Evolutionary conservation across 2,113 vertebrate genomes (phyloP), one percentile per base, ranked within the genome.

Genomic region (Hipposideros armiger): DNA sequence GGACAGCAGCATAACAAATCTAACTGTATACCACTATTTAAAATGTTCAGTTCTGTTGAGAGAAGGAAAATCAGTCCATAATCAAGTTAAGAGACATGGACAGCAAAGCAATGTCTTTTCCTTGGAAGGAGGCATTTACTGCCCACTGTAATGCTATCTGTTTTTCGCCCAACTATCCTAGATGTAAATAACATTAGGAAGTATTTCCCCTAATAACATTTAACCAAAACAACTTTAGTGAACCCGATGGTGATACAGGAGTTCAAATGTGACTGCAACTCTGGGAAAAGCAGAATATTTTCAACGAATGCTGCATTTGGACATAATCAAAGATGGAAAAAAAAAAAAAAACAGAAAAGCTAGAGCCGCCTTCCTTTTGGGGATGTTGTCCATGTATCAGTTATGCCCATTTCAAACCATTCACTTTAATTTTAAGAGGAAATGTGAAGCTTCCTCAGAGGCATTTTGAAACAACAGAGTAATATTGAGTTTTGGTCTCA

Each of bases 391-490:
- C 14, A n/a, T 82, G 10, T 72, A 56, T 70, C n/a, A 14, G 19
- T 66, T 87, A 54, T 72, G 15, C 32, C 19, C 56, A 86, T 54
- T 62, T 74, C 45, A 56, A 92, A 54, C 6, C 9, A 86, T 72
- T 85, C 28, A 60, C 87, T 92, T 94, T 88, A 90, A 94, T 88
- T 95, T 95, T 88, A 85, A 90, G 45, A 22, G 60, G 28, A 96
- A 92, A 73, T 77, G 20, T 58, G 60, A 87, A 52, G 45, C 28
- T 74, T 88, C 36, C 56, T 82, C 62, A 77, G 24, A 95, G 42
- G 45, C 32, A 82, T 13, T n/a, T 67, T 47, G 84, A 91, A 92
- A 83, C 67, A 84, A 87, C 70, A 88, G 22, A 95, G 40, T 76
- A 94, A 87, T 78, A 85, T 7, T 91, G 83, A 93, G 42, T 84